These are phyloP conservation scores for Oxycera nigricornis DNA, from an alignment of 2,888 invertebrate species.

Conservation along the genomic window DNA sequence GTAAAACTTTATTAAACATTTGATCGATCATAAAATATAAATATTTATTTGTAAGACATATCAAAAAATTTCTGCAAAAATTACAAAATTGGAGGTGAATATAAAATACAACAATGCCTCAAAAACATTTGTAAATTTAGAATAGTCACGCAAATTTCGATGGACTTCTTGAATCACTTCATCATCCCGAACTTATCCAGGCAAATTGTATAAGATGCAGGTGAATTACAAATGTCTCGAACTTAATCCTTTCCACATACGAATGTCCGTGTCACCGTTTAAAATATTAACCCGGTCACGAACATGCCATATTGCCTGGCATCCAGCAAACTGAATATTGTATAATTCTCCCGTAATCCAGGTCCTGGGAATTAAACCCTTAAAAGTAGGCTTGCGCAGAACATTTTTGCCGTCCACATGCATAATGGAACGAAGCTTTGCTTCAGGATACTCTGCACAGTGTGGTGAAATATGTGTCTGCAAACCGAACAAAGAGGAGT, in stretches of 20 bases:
- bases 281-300: not conserved
- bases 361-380: slow-evolving; percentile 9
- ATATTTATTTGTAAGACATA: no score
- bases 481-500: not conserved
- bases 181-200: no score
- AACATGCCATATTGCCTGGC: slow-evolving; percentile 17
- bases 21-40: no score
- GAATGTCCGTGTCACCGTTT: no score
- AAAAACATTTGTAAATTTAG: no score
- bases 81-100: no score
- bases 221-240: no score
- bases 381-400: slow-evolving; percentile 11
- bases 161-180: no score
- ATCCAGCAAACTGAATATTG: slow-evolving; percentile 9
- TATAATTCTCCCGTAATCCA: slow-evolving; percentile 1
- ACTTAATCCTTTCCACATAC: not conserved
- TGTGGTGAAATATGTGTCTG: not conserved
- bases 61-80: no score
- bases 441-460: not conserved
- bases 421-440: not conserved
- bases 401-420: not conserved
- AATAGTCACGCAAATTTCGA: not conserved
- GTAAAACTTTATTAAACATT: no score
- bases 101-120: no score
- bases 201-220: no score